Evolutionary conservation across 2,797 vertebrate genomes (phyloP), one percentile per base, ranked within the genome.

Genomic region (Alca torda): DNA sequence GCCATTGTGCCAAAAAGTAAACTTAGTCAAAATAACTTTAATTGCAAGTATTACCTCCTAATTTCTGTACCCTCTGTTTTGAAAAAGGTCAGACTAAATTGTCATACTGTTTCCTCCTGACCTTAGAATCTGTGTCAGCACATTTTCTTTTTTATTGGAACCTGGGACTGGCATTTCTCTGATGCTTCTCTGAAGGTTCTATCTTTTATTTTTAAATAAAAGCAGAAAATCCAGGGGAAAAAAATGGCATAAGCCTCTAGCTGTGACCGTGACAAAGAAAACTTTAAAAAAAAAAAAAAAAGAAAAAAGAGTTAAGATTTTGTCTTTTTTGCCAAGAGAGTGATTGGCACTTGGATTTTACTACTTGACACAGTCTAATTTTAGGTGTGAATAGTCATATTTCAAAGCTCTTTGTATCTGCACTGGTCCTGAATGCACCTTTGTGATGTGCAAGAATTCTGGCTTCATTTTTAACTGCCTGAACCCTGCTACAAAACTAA

Each of bases 131-230:
- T 87, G 13, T 91, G 73, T 95, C 89, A 91, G 60, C 37, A 45
- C 0, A 0, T 68, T 82, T 94, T 64, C 35, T 33, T 82, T 87
- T 91, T 91, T 73, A 79, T 84, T 90, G 11, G 46, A 90, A 85
- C 30, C 10, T 78, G 48, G 43, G 24, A 56, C 21, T 54, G 48
- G 4, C n/a, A 80, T 81, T 83, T 92, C 41, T 69, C 45, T 65
- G 25, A 51, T 84, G 45, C 73, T 84, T 90, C 90, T 89, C 54
- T 92, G 63, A 84, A 86, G 31, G 31, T 69, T 30, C 26, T 81
- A 7, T 30, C 50, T 78, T 96, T 94, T 77, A 64, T 92, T 91
- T 95, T 93, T 57, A 85, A 95, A 90, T 78, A 91, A 93, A 85
- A 94, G n/a, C 7, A 56, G 60, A 93, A 91, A 74, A 65, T 72